Evolutionary conservation across 2,888 invertebrate genomes (phyloP).

Genomic region (Lithophane leautieri): DNA sequence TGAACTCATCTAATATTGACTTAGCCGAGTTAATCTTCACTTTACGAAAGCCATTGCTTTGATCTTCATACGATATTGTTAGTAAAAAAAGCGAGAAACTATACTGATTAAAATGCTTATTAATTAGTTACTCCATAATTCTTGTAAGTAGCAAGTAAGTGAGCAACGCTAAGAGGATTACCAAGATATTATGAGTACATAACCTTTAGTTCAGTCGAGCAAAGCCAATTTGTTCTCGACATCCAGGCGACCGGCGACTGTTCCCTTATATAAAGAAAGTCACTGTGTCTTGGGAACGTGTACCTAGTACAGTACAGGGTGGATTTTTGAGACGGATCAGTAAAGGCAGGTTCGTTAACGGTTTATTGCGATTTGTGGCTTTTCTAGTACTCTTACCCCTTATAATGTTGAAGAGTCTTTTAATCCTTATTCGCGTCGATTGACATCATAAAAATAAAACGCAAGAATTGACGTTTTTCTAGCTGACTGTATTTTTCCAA

Average conservation of each 20-base stretch:
- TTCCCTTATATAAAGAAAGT: conserved; percentile 23
- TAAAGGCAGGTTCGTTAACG: background rate
- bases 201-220: conserved; percentile 41
- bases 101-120: background rate
- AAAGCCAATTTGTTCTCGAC: conserved; percentile 59
- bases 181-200: conserved; percentile 45
- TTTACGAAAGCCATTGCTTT: background rate
- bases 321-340: background rate
- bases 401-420: background rate
- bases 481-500: background rate
- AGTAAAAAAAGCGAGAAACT: background rate
- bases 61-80: background rate
- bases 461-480: background rate
- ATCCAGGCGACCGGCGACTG: conserved; percentile 28
- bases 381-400: background rate
- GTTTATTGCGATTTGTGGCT: background rate
- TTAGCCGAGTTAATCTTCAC: background rate
- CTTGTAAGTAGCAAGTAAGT: conserved; percentile 21
- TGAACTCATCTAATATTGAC: background rate
- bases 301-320: no score
- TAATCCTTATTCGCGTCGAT: background rate
- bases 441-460: background rate
- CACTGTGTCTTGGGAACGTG: conserved; percentile 6
- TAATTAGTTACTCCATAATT: background rate
- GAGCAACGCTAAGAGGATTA: conserved; percentile 50